Evolutionary conservation across 1,140 invertebrate species (phyloP), one percentile per base, ranked within the genome.

Genomic region (Melanaphis sacchari): DNA sequence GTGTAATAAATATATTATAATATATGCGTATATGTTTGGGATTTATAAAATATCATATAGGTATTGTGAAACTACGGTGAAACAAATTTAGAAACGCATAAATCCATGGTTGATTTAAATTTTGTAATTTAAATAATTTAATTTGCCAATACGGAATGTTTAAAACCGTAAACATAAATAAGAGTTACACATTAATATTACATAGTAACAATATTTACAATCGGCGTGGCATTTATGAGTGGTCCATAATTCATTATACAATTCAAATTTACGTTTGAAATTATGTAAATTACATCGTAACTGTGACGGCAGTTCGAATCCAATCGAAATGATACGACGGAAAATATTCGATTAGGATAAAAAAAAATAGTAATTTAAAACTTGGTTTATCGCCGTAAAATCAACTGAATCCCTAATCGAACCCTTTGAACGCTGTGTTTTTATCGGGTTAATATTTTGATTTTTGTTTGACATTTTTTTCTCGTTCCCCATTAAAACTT

Each of bases 191-290:
- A 52, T 89, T 89, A 43, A 89, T 43, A 85, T 43, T 43, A 43
- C 38, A 26, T 11, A 38, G 26, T 41, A 38, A 85, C n/a, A 85
- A 49, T 49, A 88, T 89, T 38, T 88, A 52, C 46, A 89, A 89
- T n/a, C 36, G 36, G 87, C 24, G 43, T 36, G 46, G 85, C 46
- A 52, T 52, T 85, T 85, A 85, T n/a, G 40, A 85, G 40, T 43
- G 84, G 84, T 46, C 84, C 84, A 85, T 85, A 85, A 85, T 85
- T 85, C 84, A 85, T 85, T 46, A n/a, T 24, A 22, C 22, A 36
- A 52, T 89, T 89, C 3, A 89, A 89, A 89, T 89, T 36, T 52
- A 52, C 46, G 46, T 89, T 38, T n/a, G n/a, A 38, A 89, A 38
- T 89, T 89, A 89, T 89, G 87, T 36, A 89, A 89, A 89, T 52